These are phyloP conservation scores for Columba livia DNA, from an alignment of 2,113 vertebrate species.

Conservation along the genomic window DNA sequence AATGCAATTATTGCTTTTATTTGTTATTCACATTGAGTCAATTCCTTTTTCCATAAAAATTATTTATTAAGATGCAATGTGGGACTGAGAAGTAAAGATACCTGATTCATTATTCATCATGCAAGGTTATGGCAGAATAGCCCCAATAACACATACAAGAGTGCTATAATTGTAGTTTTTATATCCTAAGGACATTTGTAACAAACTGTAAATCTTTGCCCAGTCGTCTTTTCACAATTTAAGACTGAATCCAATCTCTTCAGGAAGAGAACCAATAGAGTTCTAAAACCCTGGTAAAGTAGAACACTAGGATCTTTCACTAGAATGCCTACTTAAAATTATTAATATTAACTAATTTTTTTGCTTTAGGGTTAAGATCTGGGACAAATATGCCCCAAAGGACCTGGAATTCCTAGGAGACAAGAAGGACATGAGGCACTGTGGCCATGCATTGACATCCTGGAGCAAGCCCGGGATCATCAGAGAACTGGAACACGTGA, in stretches of 20 bases:
- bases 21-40: slow-evolving; percentile 28
- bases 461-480: not conserved
- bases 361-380: not conserved
- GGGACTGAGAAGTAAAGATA: not conserved
- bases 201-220: not conserved
- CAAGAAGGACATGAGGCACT: not conserved
- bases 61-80: not conserved
- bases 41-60: slow-evolving; percentile 24
- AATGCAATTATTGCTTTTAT: slow-evolving; percentile 18
- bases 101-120: not conserved
- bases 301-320: not conserved
- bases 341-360: not conserved
- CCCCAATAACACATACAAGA: not conserved
- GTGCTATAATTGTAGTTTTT: not conserved
- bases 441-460: not conserved
- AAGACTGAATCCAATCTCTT: not conserved
- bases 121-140: not conserved
- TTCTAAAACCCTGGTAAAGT: not conserved
- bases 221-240: not conserved
- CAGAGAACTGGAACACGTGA: not conserved
- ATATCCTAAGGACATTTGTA: not conserved
- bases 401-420: not conserved
- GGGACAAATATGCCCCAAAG: not conserved
- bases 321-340: not conserved
- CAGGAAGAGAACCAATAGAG: not conserved